Evolutionary conservation across 2,888 invertebrate species (phyloP), one percentile per base, ranked within the genome.

Genomic region (Alitta virens): DNA sequence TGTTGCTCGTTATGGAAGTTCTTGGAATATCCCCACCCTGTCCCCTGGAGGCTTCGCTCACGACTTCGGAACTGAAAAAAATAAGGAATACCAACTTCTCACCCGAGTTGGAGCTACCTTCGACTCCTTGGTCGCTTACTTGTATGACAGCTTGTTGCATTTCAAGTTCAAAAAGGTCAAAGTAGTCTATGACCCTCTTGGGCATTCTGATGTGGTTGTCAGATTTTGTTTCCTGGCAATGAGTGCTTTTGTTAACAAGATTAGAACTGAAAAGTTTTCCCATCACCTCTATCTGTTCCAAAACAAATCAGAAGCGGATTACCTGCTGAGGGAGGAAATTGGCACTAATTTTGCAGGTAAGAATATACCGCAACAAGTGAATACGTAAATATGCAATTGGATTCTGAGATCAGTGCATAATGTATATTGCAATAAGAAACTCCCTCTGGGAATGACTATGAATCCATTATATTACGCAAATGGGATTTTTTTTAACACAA

Each of bases 1-100:
- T 0, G 92, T 94, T 1, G 93, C 93, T 1, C 85, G 92, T 62
- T 85, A 93, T 69, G 21, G 38, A 25, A 21, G 14, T 67, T 89
- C 91, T 79, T 94, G 94, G 94, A 92, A 93, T 79, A 89, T 90
- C 0, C 93, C 94, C 0, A 91, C 94, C 71, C 91, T 94, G 72
- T 92, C 93, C 16, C 74, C 81, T 2, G 80, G 80, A 2, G 81
- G 77, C 1, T 68, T 79, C 55, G 78, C 78, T 3, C 72, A 75
- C 53, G 77, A 78, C 60, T 81, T 81, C 63, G 89, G 0, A 85
- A 71, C 71, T 7, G 63, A 59, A n/a, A 65, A 72, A 25, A 74
- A 74, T 88, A 67, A 88, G 12, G 68, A 71, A 56, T 71, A 88
- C 78, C 87, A 87, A 18, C 90, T 90, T 0, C 84, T 94, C 64